Evolutionary conservation across 2,888 invertebrate genomes (phyloP), one percentile per base, ranked within the genome.

Genomic region (Silvanus unidentatus): DNA sequence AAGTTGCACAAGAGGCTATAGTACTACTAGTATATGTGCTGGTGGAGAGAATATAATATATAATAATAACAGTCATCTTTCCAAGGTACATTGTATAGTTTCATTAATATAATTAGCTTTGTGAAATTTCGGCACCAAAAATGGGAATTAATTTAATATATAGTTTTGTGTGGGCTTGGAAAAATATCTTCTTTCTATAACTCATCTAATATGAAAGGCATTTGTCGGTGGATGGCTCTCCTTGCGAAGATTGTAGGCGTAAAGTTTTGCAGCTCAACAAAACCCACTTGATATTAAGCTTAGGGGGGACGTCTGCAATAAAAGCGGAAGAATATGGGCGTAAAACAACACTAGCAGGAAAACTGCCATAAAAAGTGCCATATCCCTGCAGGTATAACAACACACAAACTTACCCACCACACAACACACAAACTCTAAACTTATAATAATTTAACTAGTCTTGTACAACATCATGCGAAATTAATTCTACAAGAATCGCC

Each of bases 271-370:
- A 50, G 52, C 50, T 49, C 47, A 38, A 43, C 39, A 43, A 43
- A 43, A 38, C 44, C 39, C 40, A 49, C 49, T 51, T 48, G 49
- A 47, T 53, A 53, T 53, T 53, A 53, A 53, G 51, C 48, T 42
- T 29, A 41, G 45, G n/a, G n/a, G 45, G 47, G 37, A 14, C 5
- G 13, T 46, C 12, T 30, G 45, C 22, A 45, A 41, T 37, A 45
- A 45, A 45, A 41, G 45, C 45, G 41, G 52, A 52, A 50, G 44
- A 47, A 43, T 41, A 37, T 12, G 42, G 43, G 43, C 48, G 47
- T 52, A 50, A 48, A 50, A 50, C 46, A 48, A 49, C 41, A 38
- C 11, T 39, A 41, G 22, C 39, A 32, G 22, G 15, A 29, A 14
- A 12, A 38, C 38, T 13, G 46, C 46, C 44, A 45, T 53, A 51